phyloP scores from a whole-genome alignment of 2,113 vertebrate genomes.

The Dipodomys stephensi region DNA sequence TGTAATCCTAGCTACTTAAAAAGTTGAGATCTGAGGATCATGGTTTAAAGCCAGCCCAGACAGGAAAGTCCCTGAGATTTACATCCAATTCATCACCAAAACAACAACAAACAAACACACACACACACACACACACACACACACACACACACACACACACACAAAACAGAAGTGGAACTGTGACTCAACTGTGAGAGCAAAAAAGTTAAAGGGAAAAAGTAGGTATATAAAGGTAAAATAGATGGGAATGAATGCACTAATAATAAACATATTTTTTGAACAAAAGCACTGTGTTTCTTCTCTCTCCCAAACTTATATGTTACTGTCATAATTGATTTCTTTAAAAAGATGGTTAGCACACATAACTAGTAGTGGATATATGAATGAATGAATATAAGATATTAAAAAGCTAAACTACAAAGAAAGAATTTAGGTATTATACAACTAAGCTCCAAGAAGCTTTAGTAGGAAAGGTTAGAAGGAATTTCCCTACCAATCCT shows the following conservation, averaged over 20 bases:
- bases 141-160: too few species aligned
- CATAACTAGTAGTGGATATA: background rate
- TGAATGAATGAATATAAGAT: background rate
- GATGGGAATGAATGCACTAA: background rate
- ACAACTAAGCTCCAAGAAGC: background rate
- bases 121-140: too few species aligned
- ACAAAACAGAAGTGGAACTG: too few species aligned
- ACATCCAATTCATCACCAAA: too few species aligned
- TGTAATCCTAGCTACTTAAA: too few species aligned
- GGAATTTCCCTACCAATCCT: background rate
- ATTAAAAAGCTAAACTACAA: conserved; percentile 1
- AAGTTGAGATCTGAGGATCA: too few species aligned
- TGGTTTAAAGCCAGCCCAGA: too few species aligned
- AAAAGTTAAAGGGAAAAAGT: too few species aligned
- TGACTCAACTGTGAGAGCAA: too few species aligned
- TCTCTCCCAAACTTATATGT: background rate
- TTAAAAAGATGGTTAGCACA: conserved; percentile 1
- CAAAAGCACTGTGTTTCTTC: background rate
- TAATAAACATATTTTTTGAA: background rate
- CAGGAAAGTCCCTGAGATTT: too few species aligned
- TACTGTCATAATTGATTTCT: background rate
- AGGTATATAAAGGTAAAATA: background rate
- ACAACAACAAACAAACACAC: too few species aligned
- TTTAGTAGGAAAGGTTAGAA: background rate
- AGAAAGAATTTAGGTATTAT: background rate